phyloP scores from a whole-genome alignment of 2,113 vertebrate genomes.

The Chionomys nivalis region DNA sequence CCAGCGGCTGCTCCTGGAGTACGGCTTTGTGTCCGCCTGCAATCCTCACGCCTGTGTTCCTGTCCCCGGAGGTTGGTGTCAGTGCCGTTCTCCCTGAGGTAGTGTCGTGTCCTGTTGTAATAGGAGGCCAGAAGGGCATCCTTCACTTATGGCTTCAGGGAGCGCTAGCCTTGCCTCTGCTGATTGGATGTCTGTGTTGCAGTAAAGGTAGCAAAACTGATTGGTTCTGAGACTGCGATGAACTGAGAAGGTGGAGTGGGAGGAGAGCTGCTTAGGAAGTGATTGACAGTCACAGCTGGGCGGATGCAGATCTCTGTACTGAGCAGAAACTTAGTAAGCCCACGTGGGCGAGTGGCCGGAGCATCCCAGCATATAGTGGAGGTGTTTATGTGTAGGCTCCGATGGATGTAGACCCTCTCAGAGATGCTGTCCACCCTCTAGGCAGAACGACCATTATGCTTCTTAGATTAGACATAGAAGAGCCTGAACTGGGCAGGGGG shows the following conservation, averaged over 20 bases:
- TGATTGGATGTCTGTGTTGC: neutral
- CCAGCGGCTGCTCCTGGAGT: slow-evolving; percentile 94
- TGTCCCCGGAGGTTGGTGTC: slow-evolving; percentile 89
- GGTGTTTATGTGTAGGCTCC: neutral
- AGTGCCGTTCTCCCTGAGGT: neutral
- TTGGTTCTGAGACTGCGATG: neutral
- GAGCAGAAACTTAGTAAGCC: neutral
- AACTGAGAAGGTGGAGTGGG: neutral
- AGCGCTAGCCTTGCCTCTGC: neutral
- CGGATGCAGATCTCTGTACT: neutral
- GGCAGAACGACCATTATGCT: neutral
- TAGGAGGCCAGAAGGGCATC: neutral
- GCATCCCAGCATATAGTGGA: neutral
- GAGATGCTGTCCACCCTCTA: neutral
- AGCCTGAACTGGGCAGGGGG: neutral
- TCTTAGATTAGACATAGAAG: neutral
- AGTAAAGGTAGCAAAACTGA: neutral
- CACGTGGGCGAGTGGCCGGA: neutral
- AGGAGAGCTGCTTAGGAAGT: neutral
- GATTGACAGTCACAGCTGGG: neutral
- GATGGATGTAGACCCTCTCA: neutral
- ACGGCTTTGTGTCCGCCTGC: slow-evolving; percentile 90
- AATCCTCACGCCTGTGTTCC: slow-evolving; percentile 95
- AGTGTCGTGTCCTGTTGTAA: neutral
- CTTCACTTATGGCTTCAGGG: neutral